Evolutionary conservation across 2,888 invertebrate species (phyloP).

Genomic region (Torymus texanus): DNA sequence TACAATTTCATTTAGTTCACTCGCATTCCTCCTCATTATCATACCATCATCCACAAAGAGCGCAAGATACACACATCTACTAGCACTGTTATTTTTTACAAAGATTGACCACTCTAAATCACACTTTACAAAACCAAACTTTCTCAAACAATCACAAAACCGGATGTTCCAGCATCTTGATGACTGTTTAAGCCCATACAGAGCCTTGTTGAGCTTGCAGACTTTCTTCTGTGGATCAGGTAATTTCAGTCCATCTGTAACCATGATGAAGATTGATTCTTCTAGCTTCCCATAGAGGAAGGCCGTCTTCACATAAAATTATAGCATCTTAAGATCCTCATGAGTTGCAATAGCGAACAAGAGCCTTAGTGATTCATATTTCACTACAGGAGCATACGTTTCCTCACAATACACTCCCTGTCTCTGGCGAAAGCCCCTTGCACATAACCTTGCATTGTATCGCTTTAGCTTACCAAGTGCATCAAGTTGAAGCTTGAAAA

Average conservation of each 20-base stretch:
- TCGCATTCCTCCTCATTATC: background rate
- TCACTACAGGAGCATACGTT: too few relatives aligned
- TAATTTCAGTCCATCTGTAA: background rate
- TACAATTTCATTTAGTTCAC: constrained; percentile 25
- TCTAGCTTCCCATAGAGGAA: constrained; percentile 2
- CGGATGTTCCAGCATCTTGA: constrained; percentile 46
- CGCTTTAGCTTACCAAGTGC: too few relatives aligned
- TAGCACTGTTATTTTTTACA: too few relatives aligned
- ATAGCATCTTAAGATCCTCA: background rate
- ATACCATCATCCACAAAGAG: constrained; percentile 46
- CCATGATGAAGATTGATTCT: background rate
- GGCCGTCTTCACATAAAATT: background rate
- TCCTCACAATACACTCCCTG: too few relatives aligned
- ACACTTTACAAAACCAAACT: background rate
- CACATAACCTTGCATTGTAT: too few relatives aligned
- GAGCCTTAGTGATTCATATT: background rate
- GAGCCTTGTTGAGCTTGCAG: constrained; percentile 37
- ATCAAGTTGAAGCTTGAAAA: too few relatives aligned
- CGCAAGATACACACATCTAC: background rate
- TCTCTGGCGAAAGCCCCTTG: too few relatives aligned
- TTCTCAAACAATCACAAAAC: background rate
- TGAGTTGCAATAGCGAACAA: background rate
- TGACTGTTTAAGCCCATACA: constrained; percentile 45
- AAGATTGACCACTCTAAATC: background rate
- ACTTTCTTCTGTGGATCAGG: background rate